phyloP scores from a whole-genome alignment of 2,888 invertebrate genomes.

The Epiblema foenella region DNA sequence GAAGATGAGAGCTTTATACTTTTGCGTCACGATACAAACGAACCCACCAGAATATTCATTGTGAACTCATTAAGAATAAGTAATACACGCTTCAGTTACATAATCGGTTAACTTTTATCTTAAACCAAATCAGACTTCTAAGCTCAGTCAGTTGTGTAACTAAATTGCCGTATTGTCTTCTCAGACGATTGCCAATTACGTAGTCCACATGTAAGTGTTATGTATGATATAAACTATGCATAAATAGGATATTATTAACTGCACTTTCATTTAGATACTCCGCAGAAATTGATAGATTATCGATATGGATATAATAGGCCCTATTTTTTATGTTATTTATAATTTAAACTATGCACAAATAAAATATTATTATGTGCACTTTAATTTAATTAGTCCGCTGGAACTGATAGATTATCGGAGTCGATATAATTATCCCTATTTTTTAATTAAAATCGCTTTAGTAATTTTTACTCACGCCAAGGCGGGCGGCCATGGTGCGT shows the following conservation, averaged over 20 bases:
- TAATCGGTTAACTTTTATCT: slow-evolving; percentile 22
- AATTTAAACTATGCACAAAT: not conserved
- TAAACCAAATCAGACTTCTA: slow-evolving; percentile 24
- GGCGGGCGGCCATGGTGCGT: slow-evolving; percentile 72
- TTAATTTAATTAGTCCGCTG: not conserved
- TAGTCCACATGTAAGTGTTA: slow-evolving; percentile 7
- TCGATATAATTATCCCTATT: not conserved
- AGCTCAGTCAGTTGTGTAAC: slow-evolving; percentile 26
- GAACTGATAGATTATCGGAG: not conserved
- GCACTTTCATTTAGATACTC: not conserved
- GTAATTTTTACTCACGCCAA: slow-evolving; percentile 70
- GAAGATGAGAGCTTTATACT: slow-evolving; percentile 27
- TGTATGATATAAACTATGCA: not conserved
- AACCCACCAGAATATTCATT: not conserved
- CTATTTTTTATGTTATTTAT: slow-evolving; percentile 16
- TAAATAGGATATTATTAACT: not conserved
- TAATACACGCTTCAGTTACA: slow-evolving; percentile 19
- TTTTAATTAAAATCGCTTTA: slow-evolving; percentile 47
- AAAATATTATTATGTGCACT: not conserved
- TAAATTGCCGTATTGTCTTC: slow-evolving; percentile 39
- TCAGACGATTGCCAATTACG: slow-evolving; percentile 9
- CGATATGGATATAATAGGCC: not conserved
- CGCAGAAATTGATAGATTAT: not conserved
- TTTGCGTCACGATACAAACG: slow-evolving; percentile 5
- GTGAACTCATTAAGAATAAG: slow-evolving; percentile 14